A percentile compares a stretch with the other conserved stretches of the same genome.
Conservation (phyloP, 2,113 vertebrate genomes). For the Anarrhichthys ocellatus region DNA sequence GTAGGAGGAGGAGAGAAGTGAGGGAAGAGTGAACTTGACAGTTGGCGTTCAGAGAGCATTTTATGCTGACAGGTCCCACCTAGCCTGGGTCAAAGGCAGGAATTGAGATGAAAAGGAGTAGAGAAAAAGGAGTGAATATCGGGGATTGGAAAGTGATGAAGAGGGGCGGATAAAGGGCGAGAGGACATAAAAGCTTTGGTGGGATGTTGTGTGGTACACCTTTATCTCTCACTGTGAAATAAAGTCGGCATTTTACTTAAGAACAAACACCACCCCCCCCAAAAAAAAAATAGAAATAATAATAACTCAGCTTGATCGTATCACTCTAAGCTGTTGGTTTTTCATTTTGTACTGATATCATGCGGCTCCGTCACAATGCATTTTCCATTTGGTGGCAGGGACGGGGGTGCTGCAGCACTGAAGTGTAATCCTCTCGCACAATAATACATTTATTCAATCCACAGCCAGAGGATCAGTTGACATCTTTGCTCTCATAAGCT, state of each 20-base stretch:
- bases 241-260: slow-evolving; percentile 43
- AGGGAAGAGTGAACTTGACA: slow-evolving; percentile 60
- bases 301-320: slow-evolving; percentile 67
- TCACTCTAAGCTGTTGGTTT: slow-evolving; percentile 69
- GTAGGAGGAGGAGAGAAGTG: slow-evolving; percentile 29
- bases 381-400: slow-evolving; percentile 36
- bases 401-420: slow-evolving; percentile 19
- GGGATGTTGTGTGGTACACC: neutral
- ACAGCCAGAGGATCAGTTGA: slow-evolving; percentile 59
- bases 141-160: slow-evolving; percentile 23
- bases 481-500: slow-evolving; percentile 61
- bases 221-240: slow-evolving; percentile 25
- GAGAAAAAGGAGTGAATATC: slow-evolving; percentile 17
- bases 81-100: slow-evolving; percentile 49
- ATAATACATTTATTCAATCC: slow-evolving; percentile 69
- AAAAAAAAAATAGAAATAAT: slow-evolving; percentile 45
- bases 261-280: neutral
- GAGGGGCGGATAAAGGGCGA: neutral
- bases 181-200: slow-evolving; percentile 28
- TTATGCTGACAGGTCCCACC: slow-evolving; percentile 59
- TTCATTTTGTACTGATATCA: slow-evolving; percentile 72
- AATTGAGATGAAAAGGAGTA: slow-evolving; percentile 52
- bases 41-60: slow-evolving; percentile 58
- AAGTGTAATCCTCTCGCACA: slow-evolving; percentile 69
- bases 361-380: slow-evolving; percentile 32